Evolutionary conservation across 2,888 invertebrate genomes (phyloP), one percentile per base, ranked within the genome.

Genomic region (Galerucella pusilla): DNA sequence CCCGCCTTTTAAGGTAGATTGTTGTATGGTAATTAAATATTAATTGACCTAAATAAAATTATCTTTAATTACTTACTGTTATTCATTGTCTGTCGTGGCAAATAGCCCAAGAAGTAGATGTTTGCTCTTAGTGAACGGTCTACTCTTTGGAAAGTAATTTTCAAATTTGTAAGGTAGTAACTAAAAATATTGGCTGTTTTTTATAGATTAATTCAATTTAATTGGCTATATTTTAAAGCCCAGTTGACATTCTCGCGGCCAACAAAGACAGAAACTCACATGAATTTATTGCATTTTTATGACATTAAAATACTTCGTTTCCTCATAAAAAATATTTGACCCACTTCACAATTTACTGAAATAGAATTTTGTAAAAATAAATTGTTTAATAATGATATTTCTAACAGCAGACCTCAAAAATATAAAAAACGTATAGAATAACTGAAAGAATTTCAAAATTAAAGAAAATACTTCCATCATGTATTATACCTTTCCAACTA

Each of bases 201-300:
- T 42, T 63, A n/a, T 63, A 42, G 45, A 60, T 14, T 9, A 28
- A 60, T 35, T 42, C n/a, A 42, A 63, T 67, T 67, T 67, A 67
- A 42, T 28, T 14, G 12, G 4, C 67, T 52, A 67, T 54, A 67
- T 67, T 57, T 68, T 45, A 68, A 42, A 49, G 59, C 12, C 11
- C 54, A 1, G 42, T 54, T 71, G 71, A 71, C 71, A 54, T 12
- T 35, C 64, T 71, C 42, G 35, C 20, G 25, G 54, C 61, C 25
- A 64, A 70, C n/a, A 52, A 70, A 46, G 52, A 65, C 20, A n/a
- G 49, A 59, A 69, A 59, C 69, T 14, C 10, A 35, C 46, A 35
- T 42, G 25, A 65, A 71, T 71, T 65, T 71, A 71, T 52, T 49
- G 64, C 52, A 71, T 49, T 65, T 65, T 65, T 71, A 65, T 71